Evolutionary conservation across 2,113 vertebrate genomes (phyloP), one percentile per base, ranked within the genome.

Genomic region (Arvicanthis niloticus): DNA sequence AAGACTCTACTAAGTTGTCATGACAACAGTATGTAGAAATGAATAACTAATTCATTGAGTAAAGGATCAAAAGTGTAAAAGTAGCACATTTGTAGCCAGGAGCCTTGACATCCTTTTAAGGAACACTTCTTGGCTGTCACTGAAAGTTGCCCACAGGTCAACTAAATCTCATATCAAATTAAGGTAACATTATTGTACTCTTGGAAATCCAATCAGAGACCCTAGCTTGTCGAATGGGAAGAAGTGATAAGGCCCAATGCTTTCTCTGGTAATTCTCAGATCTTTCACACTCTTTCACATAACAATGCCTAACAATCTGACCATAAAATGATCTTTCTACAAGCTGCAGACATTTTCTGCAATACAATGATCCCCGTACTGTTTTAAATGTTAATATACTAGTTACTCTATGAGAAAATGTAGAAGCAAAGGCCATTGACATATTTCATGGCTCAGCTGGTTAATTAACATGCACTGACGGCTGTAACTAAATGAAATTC

Each of bases 401-500:
- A 91, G 81, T 92, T 95, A 90, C 29, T 56, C 68, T 70, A 10
- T 58, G 73, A 67, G 84, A 91, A 95, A 96, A 95, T 67, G 53
- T 40, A 21, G 73, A 97, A 82, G 53, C 84, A 90, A 96, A 96
- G 88, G 60, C 26, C 56, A 93, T 12, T 60, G 86, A 65, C 88
- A 53, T 26, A 92, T 90, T 95, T 95, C 95, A 92, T 91, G 51
- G 8, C 95, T 60, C 40, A 94, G 60, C 26, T 94, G 9, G 40
- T 96, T 96, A 97, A 96, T 75, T 65, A 97, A 93, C 85, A 96
- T 26, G 7, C 77, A 97, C 65, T 37, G 82, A 95, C 77, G 89
- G 78, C 24, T 72, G 7, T 73, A 91, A 92, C 85, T 85, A 95
- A 97, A 90, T 84, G 77, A 91, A 93, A 92, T 84, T 84, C 72